phyloP scores from a whole-genome alignment of 2,113 vertebrate genomes.

The Ptilorrhoa leucosticta region DNA sequence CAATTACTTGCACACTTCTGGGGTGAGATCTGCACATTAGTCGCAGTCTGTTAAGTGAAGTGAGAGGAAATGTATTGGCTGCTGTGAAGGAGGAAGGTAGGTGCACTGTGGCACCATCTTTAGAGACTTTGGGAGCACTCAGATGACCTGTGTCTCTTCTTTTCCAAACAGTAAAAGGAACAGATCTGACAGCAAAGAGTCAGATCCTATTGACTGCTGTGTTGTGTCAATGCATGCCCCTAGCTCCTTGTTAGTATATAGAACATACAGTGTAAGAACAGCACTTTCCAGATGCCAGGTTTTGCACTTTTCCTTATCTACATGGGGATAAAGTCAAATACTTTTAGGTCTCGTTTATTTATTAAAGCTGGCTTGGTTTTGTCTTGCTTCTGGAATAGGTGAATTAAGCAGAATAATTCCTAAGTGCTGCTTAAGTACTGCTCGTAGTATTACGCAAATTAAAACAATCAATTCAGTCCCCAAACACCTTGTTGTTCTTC shows the following conservation, averaged over 20 bases:
- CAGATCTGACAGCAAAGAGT: background rate
- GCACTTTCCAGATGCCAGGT: background rate
- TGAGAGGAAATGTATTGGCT: background rate
- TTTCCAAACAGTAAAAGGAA: background rate
- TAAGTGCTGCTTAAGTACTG: background rate
- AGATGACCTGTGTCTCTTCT: background rate
- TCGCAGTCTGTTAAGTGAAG: background rate
- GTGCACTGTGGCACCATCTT: background rate
- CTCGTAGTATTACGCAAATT: conserved; percentile 1
- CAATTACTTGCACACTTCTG: conserved; percentile 8
- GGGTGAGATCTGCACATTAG: background rate
- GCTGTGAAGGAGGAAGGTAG: background rate
- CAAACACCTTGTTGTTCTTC: background rate
- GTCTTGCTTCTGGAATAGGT: background rate
- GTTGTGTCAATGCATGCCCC: background rate
- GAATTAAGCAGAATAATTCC: background rate
- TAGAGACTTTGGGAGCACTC: background rate
- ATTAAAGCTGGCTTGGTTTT: background rate
- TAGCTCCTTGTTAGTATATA: background rate
- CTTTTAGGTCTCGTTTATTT: background rate
- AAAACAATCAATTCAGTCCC: conserved; percentile 33
- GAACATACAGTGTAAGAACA: background rate
- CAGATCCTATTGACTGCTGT: background rate
- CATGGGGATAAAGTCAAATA: background rate
- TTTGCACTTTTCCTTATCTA: background rate